phyloP scores from a whole-genome alignment of 2,113 vertebrate species.

The Elachura formosa region DNA sequence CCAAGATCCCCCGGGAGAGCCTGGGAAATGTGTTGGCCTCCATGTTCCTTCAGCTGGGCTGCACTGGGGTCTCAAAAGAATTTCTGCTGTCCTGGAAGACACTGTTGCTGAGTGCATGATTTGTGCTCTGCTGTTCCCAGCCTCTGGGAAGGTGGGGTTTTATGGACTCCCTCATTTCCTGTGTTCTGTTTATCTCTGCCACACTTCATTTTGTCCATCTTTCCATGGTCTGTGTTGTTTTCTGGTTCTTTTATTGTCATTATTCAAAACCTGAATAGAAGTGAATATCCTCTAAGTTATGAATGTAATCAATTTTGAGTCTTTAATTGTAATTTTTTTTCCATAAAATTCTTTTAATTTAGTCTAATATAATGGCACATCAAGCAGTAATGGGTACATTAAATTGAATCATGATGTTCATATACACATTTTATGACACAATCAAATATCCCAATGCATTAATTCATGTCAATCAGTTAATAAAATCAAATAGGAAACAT shows the following conservation, averaged over 20 bases:
- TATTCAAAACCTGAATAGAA: conserved; percentile 77
- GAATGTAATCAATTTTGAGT: conserved; percentile 80
- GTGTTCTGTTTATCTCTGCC: not conserved
- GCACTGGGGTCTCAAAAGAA: not conserved
- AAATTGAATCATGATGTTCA: conserved; percentile 85
- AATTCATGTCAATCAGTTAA: conserved; percentile 85
- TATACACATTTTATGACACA: conserved; percentile 84
- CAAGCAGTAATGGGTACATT: conserved; percentile 83
- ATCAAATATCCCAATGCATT: conserved; percentile 84
- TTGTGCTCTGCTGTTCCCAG: not conserved
- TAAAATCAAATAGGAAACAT: conserved; percentile 82
- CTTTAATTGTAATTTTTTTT: conserved; percentile 84
- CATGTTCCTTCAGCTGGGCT: not conserved
- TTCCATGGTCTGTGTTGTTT: conserved; percentile 60
- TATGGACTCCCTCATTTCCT: not conserved
- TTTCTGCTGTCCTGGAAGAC: not conserved
- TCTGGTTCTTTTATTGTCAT: conserved; percentile 64
- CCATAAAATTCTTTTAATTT: conserved; percentile 85
- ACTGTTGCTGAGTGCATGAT: not conserved
- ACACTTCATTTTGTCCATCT: conserved; percentile 15
- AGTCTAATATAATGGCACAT: conserved; percentile 85
- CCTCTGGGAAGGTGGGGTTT: not conserved
- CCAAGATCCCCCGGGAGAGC: not conserved
- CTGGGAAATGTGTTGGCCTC: fast-evolving
- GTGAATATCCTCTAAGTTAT: conserved; percentile 77